A percentile compares a stretch with the other conserved stretches of the same genome.
These are phyloP conservation scores for Tauraco hartlaubi DNA, from an alignment of 2,797 vertebrate genomes.

Conservation along the genomic window DNA sequence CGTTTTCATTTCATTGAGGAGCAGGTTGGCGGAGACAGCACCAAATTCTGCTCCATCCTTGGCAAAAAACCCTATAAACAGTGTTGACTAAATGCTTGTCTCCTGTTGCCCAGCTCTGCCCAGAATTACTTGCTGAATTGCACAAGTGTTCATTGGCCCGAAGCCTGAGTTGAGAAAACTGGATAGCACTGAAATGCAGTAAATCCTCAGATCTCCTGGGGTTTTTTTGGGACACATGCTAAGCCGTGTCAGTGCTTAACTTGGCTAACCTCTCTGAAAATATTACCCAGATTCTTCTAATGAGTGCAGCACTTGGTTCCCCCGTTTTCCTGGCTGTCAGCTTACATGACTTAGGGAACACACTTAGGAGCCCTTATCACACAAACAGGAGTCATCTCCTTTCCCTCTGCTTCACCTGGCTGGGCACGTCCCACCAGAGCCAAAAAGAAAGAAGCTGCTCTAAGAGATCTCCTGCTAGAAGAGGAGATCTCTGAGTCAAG, in stretches of 20 bases:
- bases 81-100: neutral
- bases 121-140: neutral
- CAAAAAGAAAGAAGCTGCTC: too few species aligned
- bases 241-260: neutral
- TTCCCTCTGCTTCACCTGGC: neutral
- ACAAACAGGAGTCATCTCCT: conserved; percentile 4
- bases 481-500: neutral
- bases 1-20: neutral
- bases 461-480: neutral
- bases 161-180: neutral
- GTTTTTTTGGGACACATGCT: neutral
- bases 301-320: neutral
- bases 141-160: neutral
- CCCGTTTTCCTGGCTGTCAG: conserved; percentile 10
- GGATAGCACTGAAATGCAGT: neutral
- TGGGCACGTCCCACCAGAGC: neutral
- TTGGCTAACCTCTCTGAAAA: neutral
- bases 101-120: neutral
- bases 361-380: neutral
- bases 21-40: neutral
- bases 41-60: neutral
- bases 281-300: neutral
- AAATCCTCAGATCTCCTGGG: neutral
- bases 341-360: neutral
- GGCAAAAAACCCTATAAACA: neutral